Evolutionary conservation across 2,113 vertebrate species (phyloP), one percentile per base, ranked within the genome.

Genomic region (Bufo bufo): DNA sequence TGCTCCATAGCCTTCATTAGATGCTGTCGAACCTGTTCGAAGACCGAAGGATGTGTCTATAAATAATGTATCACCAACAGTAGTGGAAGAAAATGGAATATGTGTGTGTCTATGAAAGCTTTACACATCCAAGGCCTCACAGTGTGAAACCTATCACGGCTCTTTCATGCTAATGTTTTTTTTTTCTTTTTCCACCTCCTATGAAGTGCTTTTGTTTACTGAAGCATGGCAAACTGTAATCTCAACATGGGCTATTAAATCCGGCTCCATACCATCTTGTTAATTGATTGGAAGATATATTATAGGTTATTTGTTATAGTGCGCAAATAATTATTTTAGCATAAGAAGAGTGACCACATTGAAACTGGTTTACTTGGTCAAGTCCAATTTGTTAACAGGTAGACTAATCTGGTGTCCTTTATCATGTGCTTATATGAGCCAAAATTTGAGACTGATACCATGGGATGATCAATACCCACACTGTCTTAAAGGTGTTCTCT

Each of bases 281-380:
- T 85, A 85, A 85, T 85, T 85, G 84, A 85, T 85, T 77, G 72
- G 84, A 85, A 77, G 84, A 85, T 85, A 45, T 77, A 85, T 85
- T 85, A 77, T 74, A 77, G 82, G 66, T 23, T 72, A 84, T 72
- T 72, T 74, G 82, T 72, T 33, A 85, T 85, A 23, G 83, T 10
- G 69, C 6, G 13, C 12, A 74, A 75, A 72, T 52, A 14, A 12
- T 84, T 72, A 2, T 74, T 72, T 52, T 11, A 43, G 16, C n/a
- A 19, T 43, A 58, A 58, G n/a, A 66, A 49, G 49, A 23, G 20
- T 12, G 47, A 45, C 33, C 14, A 2, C 13, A 47, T 45, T 33
- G 33, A 16, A 84, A 54, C 52, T 56, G 49, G 56, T 72, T 71
- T 54, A 49, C 50, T 56, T 23, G 23, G 82, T 84, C 20, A 71